Conservation (phyloP, 2,888 invertebrate species). For the Ypsolopha sequella region DNA sequence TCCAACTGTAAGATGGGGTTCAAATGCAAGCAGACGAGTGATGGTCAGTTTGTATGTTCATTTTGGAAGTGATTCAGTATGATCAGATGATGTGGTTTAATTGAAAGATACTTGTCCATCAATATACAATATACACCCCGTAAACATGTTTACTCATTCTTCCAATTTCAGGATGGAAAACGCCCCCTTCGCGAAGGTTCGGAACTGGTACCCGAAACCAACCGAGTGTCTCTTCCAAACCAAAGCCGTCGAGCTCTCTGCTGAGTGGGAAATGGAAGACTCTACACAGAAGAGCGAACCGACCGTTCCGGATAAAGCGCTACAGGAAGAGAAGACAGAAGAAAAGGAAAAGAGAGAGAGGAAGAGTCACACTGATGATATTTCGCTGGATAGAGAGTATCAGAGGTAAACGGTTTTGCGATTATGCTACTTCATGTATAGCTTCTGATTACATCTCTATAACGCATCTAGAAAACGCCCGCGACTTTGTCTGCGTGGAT, state of each 20-base stretch:
- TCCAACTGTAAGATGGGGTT: no score
- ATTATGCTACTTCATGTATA: not conserved
- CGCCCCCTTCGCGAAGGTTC: conserved; percentile 19
- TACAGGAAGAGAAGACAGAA: conserved; percentile 2
- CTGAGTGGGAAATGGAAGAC: conserved; percentile 40
- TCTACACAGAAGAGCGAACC: conserved; percentile 1
- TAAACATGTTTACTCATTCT: not conserved
- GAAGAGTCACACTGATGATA: conserved; percentile 22
- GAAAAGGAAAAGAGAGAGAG: not conserved
- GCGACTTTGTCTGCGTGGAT: no score
- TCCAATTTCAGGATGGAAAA: conserved; percentile 30
- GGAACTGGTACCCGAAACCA: conserved; percentile 44
- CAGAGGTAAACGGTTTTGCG: conserved; percentile 30
- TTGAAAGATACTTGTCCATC: no score
- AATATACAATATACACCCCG: no score
- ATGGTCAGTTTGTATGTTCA: no score
- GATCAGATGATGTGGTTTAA: no score
- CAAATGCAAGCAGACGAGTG: no score
- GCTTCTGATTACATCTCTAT: not conserved
- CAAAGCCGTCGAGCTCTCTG: conserved; percentile 19
- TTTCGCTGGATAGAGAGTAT: conserved; percentile 45
- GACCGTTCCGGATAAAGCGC: not conserved
- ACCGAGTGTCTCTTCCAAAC: conserved; percentile 21
- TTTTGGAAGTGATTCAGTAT: no score
- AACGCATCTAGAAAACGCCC: no score